A percentile compares a stretch with the other conserved stretches of the same genome.
phyloP scores from a whole-genome alignment of 1,140 invertebrate genomes.

The Heliconius nattereri region DNA sequence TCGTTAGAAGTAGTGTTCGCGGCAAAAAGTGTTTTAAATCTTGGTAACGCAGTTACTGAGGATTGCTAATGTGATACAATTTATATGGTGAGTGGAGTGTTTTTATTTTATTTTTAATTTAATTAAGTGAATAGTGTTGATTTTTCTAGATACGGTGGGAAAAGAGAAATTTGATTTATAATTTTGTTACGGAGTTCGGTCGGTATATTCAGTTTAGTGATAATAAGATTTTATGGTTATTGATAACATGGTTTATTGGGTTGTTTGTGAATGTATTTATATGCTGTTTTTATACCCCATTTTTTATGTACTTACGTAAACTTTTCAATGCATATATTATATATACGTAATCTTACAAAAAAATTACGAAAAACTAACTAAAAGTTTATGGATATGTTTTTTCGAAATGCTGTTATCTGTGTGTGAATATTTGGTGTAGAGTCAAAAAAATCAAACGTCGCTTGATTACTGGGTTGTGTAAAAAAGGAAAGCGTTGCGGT shows the following conservation, averaged over 20 bases:
- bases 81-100: constrained; percentile 56
- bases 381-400: not conserved
- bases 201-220: constrained; percentile 27
- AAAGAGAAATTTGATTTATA: constrained; percentile 42
- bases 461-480: constrained; percentile 2
- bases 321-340: not conserved
- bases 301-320: not conserved
- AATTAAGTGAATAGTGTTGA: constrained; percentile 39
- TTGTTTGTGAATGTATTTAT: not conserved
- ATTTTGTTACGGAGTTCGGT: constrained; percentile 41
- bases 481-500: not conserved
- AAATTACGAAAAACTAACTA: not conserved
- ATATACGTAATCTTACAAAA: not conserved
- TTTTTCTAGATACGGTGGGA: constrained; percentile 37
- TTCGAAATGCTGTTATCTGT: not conserved
- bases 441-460: not conserved
- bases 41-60: constrained; percentile 35
- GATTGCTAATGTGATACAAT: constrained; percentile 60
- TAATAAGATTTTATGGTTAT: constrained; percentile 39
- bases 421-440: not conserved
- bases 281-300: not conserved
- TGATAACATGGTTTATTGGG: constrained; percentile 23
- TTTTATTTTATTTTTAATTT: constrained; percentile 41
- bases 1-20: constrained; percentile 42
- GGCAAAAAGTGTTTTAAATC: constrained; percentile 46